Conservation (phyloP, 2,888 invertebrate species). For the Muscina levida region DNA sequence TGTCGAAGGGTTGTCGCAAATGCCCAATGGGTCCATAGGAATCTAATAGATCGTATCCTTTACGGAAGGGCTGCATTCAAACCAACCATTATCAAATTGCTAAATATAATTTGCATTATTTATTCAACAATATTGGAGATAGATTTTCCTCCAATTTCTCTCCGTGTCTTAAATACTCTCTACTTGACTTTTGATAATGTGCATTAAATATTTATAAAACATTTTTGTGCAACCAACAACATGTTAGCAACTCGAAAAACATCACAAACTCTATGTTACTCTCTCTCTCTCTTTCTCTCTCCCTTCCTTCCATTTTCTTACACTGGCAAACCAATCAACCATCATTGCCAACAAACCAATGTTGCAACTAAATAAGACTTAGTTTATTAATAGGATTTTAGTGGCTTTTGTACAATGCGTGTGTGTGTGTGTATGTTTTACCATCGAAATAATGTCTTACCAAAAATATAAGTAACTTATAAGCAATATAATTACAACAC, state of each 20-base stretch:
- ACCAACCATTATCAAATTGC: too few species aligned
- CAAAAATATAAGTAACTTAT: constrained; percentile 14
- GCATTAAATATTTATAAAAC: constrained; percentile 38
- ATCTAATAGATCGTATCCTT: too few species aligned
- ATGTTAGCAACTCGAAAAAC: not conserved
- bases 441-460: too few species aligned
- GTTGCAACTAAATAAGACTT: constrained; percentile 26
- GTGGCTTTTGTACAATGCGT: constrained; percentile 1
- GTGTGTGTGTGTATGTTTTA: constrained; percentile 11
- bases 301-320: not conserved
- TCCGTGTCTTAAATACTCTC: not conserved
- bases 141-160: constrained; percentile 16
- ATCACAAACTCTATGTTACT: not conserved
- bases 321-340: not conserved
- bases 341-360: not conserved
- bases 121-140: too few species aligned
- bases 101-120: too few species aligned
- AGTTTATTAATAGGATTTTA: constrained; percentile 33
- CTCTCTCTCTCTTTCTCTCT: not conserved
- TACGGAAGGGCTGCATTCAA: too few species aligned
- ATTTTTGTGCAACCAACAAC: constrained; percentile 24
- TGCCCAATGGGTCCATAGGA: too few species aligned
- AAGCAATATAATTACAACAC: too few species aligned
- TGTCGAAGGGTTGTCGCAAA: too few species aligned
- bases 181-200: not conserved